Evolutionary conservation across 2,888 invertebrate species (phyloP), one percentile per base, ranked within the genome.

Genomic region (Sphaerophoria taeniata): DNA sequence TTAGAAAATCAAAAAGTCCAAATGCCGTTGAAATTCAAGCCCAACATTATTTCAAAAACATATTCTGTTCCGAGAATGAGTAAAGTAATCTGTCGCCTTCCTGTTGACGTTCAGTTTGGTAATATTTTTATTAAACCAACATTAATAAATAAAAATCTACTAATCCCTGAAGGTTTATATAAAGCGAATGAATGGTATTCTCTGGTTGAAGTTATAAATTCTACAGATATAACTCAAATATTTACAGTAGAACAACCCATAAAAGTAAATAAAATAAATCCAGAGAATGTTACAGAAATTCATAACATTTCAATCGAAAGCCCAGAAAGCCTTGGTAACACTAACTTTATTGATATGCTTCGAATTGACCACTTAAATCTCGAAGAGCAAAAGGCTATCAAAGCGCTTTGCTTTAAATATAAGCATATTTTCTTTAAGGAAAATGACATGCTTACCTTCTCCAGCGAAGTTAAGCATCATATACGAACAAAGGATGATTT

Each of bases 201-300:
- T 0, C 49, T 56, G 14, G 43, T 87, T 11, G 87, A 87, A 33
- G 67, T 87, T 9, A 56, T 70, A 33, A 79, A 69, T 36, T 45
- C 33, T 0, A 60, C 43, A n/a, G 49, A 81, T 43, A 45, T 6
- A 6, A 0, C 39, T 39, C 81, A 85, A 33, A 53, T 34, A 5
- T 79, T 82, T n/a, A n/a, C 73, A 9, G 24, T 81, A 0, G 73
- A 87, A 51, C 79, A 85, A 79, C 85, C 85, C 5, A 58, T 82
- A 9, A 61, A 87, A 63, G 45, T n/a, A 9, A 14, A 0, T 7
- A 31, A 58, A 60, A 63, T 80, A 9, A 58, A 53, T 47, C 1
- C 12, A 14, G 47, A 71, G 12, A 45, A 61, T 24, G 34, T 70
- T 0, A n/a, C 24, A 1, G 76, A 70, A 55, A 45, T 70, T 24